phyloP scores from a whole-genome alignment of 2,113 vertebrate species.

The Paradisaea rubra region DNA sequence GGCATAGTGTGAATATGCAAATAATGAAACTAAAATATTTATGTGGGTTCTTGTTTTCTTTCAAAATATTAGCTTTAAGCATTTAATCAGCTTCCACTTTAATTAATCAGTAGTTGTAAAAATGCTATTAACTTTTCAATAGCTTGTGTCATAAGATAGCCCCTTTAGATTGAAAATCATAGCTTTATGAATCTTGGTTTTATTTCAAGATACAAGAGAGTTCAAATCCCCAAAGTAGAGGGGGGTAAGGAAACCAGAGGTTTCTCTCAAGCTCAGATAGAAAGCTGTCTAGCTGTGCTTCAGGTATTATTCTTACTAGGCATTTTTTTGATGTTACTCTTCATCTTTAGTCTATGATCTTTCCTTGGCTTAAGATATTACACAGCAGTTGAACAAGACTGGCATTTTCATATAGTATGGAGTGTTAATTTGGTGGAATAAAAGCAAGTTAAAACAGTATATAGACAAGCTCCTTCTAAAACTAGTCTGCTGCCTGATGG shows the following conservation, averaged over 20 bases:
- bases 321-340: background rate
- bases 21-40: background rate
- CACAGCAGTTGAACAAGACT: background rate
- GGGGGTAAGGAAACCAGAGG: background rate
- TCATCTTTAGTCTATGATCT: background rate
- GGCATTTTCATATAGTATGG: background rate
- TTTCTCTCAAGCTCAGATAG: background rate
- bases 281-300: background rate
- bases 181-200: background rate
- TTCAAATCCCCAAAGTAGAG: background rate
- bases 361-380: background rate
- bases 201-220: background rate
- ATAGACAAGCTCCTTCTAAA: background rate
- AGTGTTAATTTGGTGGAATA: background rate
- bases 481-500: background rate
- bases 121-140: background rate
- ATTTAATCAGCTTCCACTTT: background rate
- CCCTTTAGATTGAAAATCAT: background rate
- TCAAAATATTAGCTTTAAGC: background rate
- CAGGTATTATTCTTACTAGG: background rate
- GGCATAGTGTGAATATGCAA: background rate
- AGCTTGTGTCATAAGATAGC: background rate
- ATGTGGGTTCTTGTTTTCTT: background rate
- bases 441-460: background rate
- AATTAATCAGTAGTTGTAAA: background rate